Evolutionary conservation across 2,113 vertebrate genomes (phyloP).

Genomic region (Benitochromis conjunctus): DNA sequence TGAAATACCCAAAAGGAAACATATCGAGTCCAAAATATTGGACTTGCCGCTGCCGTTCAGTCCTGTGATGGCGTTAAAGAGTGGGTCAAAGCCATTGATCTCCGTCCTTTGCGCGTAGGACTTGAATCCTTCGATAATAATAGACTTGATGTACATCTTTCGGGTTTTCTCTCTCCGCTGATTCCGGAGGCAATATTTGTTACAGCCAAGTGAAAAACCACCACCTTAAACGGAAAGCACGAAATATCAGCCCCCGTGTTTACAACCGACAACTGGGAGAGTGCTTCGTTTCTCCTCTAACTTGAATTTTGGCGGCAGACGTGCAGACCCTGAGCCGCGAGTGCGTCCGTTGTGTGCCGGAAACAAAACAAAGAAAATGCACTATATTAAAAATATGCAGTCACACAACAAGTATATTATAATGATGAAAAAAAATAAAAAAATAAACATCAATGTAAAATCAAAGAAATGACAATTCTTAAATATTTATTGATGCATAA

Average conservation of each 20-base stretch:
- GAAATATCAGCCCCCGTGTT: background rate
- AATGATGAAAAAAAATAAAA: background rate
- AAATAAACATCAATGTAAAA: background rate
- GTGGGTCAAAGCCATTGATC: conserved; percentile 83
- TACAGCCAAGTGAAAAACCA: background rate
- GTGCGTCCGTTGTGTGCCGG: background rate
- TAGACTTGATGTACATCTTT: conserved; percentile 90
- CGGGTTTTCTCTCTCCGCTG: background rate
- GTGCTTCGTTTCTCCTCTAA: background rate
- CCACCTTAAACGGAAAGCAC: background rate
- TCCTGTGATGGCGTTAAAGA: conserved; percentile 96
- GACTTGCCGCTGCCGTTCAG: conserved; percentile 97
- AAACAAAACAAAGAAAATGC: background rate
- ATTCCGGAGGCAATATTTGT: background rate
- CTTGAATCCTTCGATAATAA: conserved; percentile 93
- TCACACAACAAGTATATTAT: background rate
- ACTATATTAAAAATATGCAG: background rate
- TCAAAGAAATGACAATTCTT: rapidly evolving
- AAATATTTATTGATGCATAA: background rate
- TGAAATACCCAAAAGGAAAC: conserved; percentile 89
- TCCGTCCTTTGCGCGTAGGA: conserved; percentile 95
- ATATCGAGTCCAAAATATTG: conserved; percentile 94
- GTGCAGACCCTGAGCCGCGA: background rate
- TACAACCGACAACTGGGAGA: background rate
- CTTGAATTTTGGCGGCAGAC: conserved; percentile 77